Evolutionary conservation across 2,888 invertebrate species (phyloP), one percentile per base, ranked within the genome.

Genomic region (Mactromeris polynyma): DNA sequence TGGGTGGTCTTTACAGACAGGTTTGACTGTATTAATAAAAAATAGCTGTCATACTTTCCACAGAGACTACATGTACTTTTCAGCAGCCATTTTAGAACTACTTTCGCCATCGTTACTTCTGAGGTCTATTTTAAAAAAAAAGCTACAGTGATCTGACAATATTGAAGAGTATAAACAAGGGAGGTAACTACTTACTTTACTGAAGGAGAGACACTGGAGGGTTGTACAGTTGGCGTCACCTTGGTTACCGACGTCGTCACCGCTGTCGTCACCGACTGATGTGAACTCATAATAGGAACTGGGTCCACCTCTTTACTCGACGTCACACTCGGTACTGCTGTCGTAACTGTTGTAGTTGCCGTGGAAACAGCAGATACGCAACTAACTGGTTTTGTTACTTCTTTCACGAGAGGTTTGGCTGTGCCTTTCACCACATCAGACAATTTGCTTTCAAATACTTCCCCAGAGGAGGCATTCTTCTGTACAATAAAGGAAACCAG

Each of bases 361-460:
- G 83, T 69, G 85, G 86, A 82, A 1, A 82, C 78, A 7, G 88
- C 81, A 17, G 79, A 46, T 38, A 31, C 38, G 42, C 81, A 46
- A 77, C 86, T 88, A 36, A 73, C 83, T 79, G 87, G 93, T 83
- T 90, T 89, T 79, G 94, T 93, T 84, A 93, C 93, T 83, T 96
- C 96, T 73, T 95, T 93, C 2, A 95, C 95, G 58, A 93, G 90
- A 92, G 97, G 97, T 96, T 97, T 98, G 83, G 97, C 98, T 69
- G 98, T 98, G 87, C 98, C 98, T 95, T 98, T 98, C 81, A 98
- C 98, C 77, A 98, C 98, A 96, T 98, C 98, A 19, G 98, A 98
- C 95, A 98, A 97, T 96, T 98, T 98, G 91, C 94, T 96, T 85
- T 96, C 96, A 91, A 95, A 95, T 26, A 95, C 94, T 58, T 96